Base-by-base conservation (phyloP, 2,888 invertebrate genomes). In the Agrotis exclamationis region DNA sequence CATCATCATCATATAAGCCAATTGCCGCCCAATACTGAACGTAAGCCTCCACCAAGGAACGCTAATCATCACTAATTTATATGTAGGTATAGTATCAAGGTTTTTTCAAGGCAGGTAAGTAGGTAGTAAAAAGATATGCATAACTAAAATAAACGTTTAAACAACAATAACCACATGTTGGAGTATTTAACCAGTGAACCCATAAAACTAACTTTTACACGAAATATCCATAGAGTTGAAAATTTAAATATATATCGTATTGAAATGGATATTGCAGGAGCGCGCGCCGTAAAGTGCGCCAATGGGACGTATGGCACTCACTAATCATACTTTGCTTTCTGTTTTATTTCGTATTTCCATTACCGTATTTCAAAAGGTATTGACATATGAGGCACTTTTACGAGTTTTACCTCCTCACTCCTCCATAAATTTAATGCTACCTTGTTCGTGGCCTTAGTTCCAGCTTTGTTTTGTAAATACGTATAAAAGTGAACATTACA, bases 261-360 rank as follows among this genome's bases (percentile, higher is more conserved):
- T 88, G 89, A 89, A 93, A 93, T 91, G 92, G 90, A 90, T 92
- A 91, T 88, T 88, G 88, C 91, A 86, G 87, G 83, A 88, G 91
- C 88, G 88, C 83, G 89, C 88, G 93, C 90, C 92, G 93, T 95
- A 95, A 95, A 95, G 86, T 91, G 90, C 90, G 92, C 90, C 94
- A 94, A 94, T 93, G 93, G 94, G 93, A 94, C 94, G 88, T 93
- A 93, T 91, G 92, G 94, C 94, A 92, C 93, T 94, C 95, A 95
- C 96, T 96, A 95, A 95, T 96, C 95, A 95, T 95, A 95, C 95
- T 95, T 94, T 96, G 95, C 95, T 95, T 96, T 95, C 95, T 95
- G 95, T 96, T 96, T 96, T 96, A 96, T 95, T 95, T 94, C 95
- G 93, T 93, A 95, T 96, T 96, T 96, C 96, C 96, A 96, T 96